Evolutionary conservation across 2,113 vertebrate genomes (phyloP).

Genomic region (Pampusana beccarii): DNA sequence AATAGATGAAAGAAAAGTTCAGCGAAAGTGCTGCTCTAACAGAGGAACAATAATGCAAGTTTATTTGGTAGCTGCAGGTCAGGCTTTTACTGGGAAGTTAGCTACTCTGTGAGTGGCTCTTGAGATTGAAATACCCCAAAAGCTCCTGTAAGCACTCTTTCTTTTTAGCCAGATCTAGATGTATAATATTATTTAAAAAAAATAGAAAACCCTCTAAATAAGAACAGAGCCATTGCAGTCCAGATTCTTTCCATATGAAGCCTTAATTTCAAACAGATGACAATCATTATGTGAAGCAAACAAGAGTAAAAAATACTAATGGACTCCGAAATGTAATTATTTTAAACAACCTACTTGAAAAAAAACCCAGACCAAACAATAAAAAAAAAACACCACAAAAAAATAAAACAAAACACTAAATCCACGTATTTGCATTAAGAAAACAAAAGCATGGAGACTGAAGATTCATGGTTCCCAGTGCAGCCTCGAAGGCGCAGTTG

Average conservation of each 20-base stretch:
- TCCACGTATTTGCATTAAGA: not conserved
- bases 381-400: too few relatives aligned
- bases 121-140: not conserved
- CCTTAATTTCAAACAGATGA: not conserved
- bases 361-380: too few relatives aligned
- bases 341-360: not conserved
- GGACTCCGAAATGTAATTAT: not conserved
- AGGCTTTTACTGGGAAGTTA: not conserved
- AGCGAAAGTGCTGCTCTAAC: not conserved
- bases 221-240: not conserved
- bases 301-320: not conserved
- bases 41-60: not conserved
- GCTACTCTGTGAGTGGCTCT: not conserved
- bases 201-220: not conserved
- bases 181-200: not conserved
- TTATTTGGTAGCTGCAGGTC: not conserved
- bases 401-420: not conserved
- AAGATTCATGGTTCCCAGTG: fast-evolving
- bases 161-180: not conserved
- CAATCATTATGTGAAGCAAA: not conserved
- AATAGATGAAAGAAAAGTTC: not conserved
- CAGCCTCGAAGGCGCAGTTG: fast-evolving
- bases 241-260: not conserved
- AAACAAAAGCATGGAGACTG: fast-evolving
- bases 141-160: not conserved